Base-by-base conservation (phyloP, 1,140 invertebrate species). In the Paralvinella palmiformis region DNA sequence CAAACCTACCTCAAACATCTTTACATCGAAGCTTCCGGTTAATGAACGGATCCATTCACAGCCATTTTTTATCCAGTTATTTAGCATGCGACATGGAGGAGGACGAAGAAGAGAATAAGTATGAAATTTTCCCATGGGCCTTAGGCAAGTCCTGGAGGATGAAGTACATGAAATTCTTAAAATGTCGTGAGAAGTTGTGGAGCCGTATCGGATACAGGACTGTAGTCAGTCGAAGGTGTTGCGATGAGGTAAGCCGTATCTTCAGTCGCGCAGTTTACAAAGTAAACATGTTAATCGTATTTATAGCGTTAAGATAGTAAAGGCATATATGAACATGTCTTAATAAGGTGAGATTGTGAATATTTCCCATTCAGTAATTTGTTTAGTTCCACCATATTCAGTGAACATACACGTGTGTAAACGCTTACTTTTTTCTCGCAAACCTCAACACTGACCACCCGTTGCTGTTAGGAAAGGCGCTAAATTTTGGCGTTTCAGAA, bases 81-180 rank as follows among this genome's bases (percentile, higher is more conserved):
- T 72, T 86, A 32, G 85, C 84, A 22, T 83, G 85, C 73, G 83
- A 85, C 63, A 84, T 86, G 78, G 84, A 86, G 70, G 85, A 86
- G 70, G 85, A 86, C 70, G 82, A 85, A 41, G 81, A 84, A 65
- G 79, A 84, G 44, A 68, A 78, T 13, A 84, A 84, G 69, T 80
- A 79, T 69, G 82, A 84, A 68, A 80, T 85, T 57, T 80, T 84
- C 68, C 77, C 81, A 3, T 85, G 83, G 82, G 80, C 80, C 33
- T 70, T 83, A 7, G 82, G 76, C 36, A 66, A 69, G 55, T 74
- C 70, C 41, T 83, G 77, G 82, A 71, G 71, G 32, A 69, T 74
- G 6, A 78, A 73, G 57, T 81, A 79, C 58, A 69, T 72, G 3
- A 44, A 59, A 37, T 79, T 83, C 63, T 72, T 82, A 22, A 72